These are phyloP conservation scores for Dendroctonus valens DNA, from an alignment of 1,140 invertebrate species.

Conservation along the genomic window DNA sequence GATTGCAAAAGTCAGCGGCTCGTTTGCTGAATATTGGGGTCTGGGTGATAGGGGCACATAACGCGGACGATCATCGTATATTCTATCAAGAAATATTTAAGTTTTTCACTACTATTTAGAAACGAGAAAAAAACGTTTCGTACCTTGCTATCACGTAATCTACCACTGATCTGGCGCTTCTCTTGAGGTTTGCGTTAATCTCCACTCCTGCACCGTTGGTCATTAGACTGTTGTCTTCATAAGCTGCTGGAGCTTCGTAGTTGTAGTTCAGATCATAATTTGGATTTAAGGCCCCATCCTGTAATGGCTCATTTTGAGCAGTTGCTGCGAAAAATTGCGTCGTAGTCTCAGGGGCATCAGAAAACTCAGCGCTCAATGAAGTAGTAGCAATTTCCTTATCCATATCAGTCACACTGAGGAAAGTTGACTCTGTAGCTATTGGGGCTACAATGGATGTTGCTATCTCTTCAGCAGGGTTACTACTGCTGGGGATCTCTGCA, in stretches of 20 bases:
- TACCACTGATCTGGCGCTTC: conserved; percentile 39
- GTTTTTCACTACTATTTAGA: too few relatives aligned
- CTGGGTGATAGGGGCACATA: conserved; percentile 9
- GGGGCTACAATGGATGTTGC: too few relatives aligned
- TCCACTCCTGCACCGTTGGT: conserved; percentile 1
- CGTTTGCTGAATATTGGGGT: conserved; percentile 31
- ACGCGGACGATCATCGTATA: conserved; percentile 17
- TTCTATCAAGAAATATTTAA: too few relatives aligned
- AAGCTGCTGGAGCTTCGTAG: conserved; percentile 8
- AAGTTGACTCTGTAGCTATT: too few relatives aligned
- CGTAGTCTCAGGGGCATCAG: background rate
- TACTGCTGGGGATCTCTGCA: too few relatives aligned
- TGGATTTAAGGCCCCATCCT: too few relatives aligned
- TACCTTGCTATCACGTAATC: conserved; percentile 43
- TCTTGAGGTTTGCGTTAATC: conserved; percentile 18
- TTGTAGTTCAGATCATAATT: conserved; percentile 25
- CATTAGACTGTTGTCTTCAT: background rate
- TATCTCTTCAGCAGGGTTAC: too few relatives aligned
- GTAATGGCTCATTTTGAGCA: too few relatives aligned
- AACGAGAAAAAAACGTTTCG: background rate
- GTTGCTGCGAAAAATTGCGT: background rate
- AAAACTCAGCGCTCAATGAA: background rate
- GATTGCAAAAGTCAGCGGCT: conserved; percentile 42
- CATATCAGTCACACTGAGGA: too few relatives aligned
- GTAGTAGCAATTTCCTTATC: background rate